Conservation (phyloP, 2,113 vertebrate species). For the Tauraco erythrolophus region DNA sequence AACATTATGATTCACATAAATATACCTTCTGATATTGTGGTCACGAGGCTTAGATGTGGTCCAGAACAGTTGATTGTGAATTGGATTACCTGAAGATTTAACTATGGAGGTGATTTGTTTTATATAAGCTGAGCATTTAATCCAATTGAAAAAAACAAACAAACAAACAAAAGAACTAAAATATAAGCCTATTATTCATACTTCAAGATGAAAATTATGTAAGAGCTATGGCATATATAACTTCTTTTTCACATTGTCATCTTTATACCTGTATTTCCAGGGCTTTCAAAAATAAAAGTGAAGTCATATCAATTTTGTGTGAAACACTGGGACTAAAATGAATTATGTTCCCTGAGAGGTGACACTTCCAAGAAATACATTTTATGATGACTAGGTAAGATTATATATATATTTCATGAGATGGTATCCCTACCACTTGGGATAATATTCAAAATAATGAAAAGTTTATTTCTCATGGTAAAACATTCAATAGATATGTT, state of each 20-base stretch:
- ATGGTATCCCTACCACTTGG: not conserved
- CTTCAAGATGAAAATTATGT: not conserved
- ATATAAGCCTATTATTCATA: not conserved
- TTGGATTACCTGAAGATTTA: not conserved
- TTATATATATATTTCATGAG: not conserved
- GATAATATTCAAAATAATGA: not conserved
- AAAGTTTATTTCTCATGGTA: not conserved
- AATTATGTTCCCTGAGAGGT: not conserved
- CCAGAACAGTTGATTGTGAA: not conserved
- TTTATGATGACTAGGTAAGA: not conserved
- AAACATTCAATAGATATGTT: not conserved
- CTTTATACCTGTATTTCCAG: not conserved
- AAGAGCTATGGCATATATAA: not conserved
- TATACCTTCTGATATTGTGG: not conserved
- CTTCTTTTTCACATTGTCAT: not conserved
- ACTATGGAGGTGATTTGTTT: not conserved
- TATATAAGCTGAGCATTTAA: not conserved
- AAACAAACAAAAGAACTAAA: not conserved
- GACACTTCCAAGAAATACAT: not conserved
- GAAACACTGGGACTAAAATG: not conserved
- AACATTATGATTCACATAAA: not conserved
- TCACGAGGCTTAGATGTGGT: fast-evolving
- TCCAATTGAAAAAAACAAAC: not conserved
- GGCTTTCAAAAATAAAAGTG: not conserved
- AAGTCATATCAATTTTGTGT: not conserved